phyloP scores from a whole-genome alignment of 2,797 vertebrate species.

The Sebastolobus alascanus region DNA sequence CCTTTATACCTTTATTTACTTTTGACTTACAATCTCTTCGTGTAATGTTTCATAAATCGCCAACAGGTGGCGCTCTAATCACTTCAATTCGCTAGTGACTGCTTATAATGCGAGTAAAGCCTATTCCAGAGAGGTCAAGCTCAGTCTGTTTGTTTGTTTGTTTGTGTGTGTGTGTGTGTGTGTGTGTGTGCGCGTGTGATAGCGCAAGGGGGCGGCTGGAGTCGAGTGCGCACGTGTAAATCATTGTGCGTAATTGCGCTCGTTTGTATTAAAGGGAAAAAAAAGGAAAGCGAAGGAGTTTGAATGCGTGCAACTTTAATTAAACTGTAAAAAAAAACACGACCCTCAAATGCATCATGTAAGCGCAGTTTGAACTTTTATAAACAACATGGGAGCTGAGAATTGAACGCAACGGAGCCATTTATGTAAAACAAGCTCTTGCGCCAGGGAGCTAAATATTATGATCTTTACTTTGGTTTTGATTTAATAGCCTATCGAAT shows the following conservation, averaged over 20 bases:
- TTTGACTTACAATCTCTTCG: not conserved
- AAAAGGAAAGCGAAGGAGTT: not conserved
- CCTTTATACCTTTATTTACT: not conserved
- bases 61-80: conserved; percentile 67
- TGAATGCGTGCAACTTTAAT: not conserved
- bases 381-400: not conserved
- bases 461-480: not conserved
- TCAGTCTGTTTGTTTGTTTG: not conserved
- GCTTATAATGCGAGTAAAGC: not conserved
- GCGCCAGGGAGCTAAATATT: not conserved
- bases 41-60: not conserved
- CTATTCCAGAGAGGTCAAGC: conserved; percentile 17
- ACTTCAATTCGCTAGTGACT: not conserved
- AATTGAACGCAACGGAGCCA: not conserved
- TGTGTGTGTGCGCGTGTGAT: not conserved
- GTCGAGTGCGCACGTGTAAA: conserved; percentile 29
- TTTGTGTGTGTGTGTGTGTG: not conserved
- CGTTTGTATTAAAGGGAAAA: not conserved
- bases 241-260: not conserved
- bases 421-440: not conserved
- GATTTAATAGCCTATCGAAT: not conserved
- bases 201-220: not conserved
- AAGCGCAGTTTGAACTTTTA: not conserved
- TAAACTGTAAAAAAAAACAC: not conserved
- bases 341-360: not conserved